Evolutionary conservation across 2,888 invertebrate genomes (phyloP).

Genomic region (Syritta pipiens): DNA sequence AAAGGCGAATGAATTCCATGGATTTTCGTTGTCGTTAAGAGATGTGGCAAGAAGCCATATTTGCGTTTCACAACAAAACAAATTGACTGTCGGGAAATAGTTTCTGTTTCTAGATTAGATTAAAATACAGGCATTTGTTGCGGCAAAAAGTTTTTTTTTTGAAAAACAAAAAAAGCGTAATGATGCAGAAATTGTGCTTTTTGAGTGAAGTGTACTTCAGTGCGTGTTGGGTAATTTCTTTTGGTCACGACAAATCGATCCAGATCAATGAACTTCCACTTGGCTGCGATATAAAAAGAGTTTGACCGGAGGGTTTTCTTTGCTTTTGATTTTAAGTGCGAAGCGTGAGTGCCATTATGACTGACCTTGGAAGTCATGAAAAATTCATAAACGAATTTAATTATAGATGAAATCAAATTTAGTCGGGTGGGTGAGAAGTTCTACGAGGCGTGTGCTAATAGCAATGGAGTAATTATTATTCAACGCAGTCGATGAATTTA

Average conservation of each 20-base stretch:
- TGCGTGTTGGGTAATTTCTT: neutral
- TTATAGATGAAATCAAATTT: too few relatives aligned
- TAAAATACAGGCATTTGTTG: neutral
- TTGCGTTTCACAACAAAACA: constrained; percentile 3
- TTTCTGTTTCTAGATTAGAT: constrained; percentile 3
- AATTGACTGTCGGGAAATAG: neutral
- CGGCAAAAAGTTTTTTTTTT: neutral
- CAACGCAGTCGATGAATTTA: too few relatives aligned
- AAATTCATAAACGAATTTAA: too few relatives aligned
- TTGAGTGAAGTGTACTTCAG: too few relatives aligned
- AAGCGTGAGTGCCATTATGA: too few relatives aligned
- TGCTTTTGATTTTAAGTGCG: too few relatives aligned
- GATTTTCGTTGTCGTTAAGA: neutral
- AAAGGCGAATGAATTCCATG: neutral
- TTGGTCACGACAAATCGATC: neutral
- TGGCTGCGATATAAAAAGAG: too few relatives aligned
- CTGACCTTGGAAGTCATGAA: too few relatives aligned
- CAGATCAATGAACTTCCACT: neutral
- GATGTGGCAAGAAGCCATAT: neutral
- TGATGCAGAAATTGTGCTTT: neutral
- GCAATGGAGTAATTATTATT: too few relatives aligned
- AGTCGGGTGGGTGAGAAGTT: too few relatives aligned
- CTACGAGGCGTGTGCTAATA: too few relatives aligned
- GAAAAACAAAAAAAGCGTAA: neutral
- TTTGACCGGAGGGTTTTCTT: neutral